These are phyloP conservation scores for Capromys pilorides DNA, from an alignment of 2,797 vertebrate genomes.

Conservation along the genomic window DNA sequence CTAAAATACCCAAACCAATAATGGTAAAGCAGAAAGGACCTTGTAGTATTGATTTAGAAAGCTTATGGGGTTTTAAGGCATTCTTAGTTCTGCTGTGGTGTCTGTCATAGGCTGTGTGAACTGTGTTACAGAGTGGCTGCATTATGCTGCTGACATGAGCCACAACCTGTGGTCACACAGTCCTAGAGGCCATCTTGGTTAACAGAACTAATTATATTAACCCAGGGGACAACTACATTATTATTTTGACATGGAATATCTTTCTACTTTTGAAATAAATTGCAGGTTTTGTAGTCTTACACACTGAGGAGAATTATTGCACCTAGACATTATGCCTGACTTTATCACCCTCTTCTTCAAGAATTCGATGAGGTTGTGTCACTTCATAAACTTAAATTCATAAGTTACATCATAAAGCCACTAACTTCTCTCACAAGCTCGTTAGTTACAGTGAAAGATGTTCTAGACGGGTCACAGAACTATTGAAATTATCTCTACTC, in stretches of 20 bases:
- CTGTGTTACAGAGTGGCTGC: fast-evolving
- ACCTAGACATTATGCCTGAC: background rate
- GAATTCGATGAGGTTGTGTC: background rate
- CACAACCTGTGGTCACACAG: too few species aligned
- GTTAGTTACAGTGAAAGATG: background rate
- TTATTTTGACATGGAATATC: background rate
- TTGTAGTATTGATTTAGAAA: background rate
- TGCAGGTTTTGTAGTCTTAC: background rate
- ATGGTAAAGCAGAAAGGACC: background rate
- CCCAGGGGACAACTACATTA: background rate
- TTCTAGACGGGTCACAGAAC: background rate
- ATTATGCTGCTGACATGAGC: background rate
- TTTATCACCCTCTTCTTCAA: background rate
- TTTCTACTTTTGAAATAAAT: background rate
- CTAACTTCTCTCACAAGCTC: background rate
- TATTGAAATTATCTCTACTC: background rate
- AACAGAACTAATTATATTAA: background rate
- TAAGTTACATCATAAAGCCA: background rate
- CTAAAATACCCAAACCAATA: background rate
- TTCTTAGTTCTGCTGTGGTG: background rate
- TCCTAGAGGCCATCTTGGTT: background rate
- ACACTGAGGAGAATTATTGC: background rate
- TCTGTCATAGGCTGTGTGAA: background rate
- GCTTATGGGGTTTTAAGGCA: background rate
- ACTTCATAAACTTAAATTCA: conserved; percentile 12